Evolutionary conservation across 2,797 vertebrate genomes (phyloP).

Genomic region (Bothrops alternatus): DNA sequence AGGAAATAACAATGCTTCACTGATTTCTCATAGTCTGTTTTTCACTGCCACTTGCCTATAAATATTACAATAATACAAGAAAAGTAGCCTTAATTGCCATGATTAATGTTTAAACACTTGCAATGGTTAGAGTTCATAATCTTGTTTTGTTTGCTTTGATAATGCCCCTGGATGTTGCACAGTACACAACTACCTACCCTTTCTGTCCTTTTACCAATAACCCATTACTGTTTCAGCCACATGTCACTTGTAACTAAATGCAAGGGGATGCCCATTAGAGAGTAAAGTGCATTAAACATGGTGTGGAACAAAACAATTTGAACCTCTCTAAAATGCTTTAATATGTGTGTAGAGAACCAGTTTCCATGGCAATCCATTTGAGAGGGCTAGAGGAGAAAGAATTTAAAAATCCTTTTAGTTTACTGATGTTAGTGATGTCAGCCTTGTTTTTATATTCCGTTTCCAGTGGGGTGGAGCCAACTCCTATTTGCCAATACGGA

Average conservation of each 20-base stretch:
- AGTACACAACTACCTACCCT: background rate
- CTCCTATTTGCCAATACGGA: background rate
- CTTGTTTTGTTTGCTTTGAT: slow-evolving; percentile 19
- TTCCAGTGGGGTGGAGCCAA: background rate
- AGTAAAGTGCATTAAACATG: slow-evolving; percentile 4
- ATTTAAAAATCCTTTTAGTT: background rate
- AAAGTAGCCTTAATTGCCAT: background rate
- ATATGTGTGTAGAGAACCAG: slow-evolving; percentile 24
- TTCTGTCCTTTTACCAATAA: background rate
- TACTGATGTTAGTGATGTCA: background rate
- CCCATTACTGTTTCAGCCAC: background rate
- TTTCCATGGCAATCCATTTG: slow-evolving; percentile 7
- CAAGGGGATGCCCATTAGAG: background rate
- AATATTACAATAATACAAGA: background rate
- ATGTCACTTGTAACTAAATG: slow-evolving; percentile 17
- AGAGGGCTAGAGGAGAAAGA: background rate
- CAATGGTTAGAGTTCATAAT: background rate
- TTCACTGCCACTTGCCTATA: background rate
- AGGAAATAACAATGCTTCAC: background rate
- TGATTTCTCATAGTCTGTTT: background rate
- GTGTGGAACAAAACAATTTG: slow-evolving; percentile 21
- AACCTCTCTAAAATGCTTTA: slow-evolving; percentile 24
- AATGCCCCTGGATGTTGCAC: slow-evolving; percentile 18
- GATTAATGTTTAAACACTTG: background rate
- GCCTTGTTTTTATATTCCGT: background rate